Conservation (phyloP, 2,797 vertebrate genomes). For the Premnoplex brunnescens region DNA sequence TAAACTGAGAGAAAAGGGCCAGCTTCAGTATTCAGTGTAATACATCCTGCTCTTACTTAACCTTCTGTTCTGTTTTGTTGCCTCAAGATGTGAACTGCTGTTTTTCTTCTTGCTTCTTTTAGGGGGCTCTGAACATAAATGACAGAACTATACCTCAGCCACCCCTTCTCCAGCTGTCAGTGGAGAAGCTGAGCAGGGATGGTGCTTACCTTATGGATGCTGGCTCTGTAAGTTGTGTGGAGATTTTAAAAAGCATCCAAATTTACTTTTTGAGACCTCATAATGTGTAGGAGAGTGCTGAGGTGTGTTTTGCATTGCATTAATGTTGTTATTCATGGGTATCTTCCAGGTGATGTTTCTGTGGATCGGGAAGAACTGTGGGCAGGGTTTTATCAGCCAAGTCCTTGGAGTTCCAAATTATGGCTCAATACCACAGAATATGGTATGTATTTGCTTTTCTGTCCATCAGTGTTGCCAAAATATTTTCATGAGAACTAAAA, state of each 20-base stretch:
- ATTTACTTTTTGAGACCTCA: background rate
- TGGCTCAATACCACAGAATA: slow-evolving; percentile 84
- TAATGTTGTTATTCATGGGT: background rate
- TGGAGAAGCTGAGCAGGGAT: slow-evolving; percentile 91
- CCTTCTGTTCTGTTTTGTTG: background rate
- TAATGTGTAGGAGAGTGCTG: background rate
- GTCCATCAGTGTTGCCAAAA: background rate
- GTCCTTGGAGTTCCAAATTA: slow-evolving; percentile 90
- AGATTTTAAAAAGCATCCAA: background rate
- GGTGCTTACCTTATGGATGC: slow-evolving; percentile 94
- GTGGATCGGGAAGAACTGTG: slow-evolving; percentile 91
- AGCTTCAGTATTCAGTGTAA: background rate
- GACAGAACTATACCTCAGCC: slow-evolving; percentile 93
- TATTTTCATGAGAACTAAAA: background rate
- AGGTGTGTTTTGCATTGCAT: background rate
- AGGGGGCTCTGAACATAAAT: slow-evolving; percentile 90
- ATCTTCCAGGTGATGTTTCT: slow-evolving; percentile 86
- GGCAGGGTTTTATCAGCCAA: slow-evolving; percentile 85
- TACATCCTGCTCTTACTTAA: background rate
- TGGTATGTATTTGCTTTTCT: slow-evolving; percentile 78
- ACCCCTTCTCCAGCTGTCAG: slow-evolving; percentile 88
- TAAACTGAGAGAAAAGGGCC: background rate
- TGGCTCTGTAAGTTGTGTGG: slow-evolving; percentile 82
- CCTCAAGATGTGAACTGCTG: background rate
- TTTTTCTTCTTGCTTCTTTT: background rate